These are phyloP conservation scores for Stercorarius parasiticus DNA, from an alignment of 2,113 vertebrate species.

Conservation along the genomic window DNA sequence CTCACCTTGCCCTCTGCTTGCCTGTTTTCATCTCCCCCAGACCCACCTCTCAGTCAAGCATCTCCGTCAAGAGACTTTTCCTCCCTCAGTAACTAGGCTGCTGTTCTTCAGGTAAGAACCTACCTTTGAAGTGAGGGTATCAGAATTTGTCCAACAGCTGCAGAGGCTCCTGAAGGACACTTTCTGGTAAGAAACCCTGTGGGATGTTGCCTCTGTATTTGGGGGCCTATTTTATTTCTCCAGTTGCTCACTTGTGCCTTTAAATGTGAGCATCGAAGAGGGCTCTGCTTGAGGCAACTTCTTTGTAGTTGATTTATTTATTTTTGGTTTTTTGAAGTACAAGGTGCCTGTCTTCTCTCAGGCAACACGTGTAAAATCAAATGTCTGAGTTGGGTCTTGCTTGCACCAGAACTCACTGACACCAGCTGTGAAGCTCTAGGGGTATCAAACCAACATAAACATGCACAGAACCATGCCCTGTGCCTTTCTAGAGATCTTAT, in stretches of 20 bases:
- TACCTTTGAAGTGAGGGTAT: not conserved
- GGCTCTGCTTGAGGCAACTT: not conserved
- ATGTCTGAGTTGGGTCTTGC: not conserved
- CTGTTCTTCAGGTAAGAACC: not conserved
- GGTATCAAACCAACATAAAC: not conserved
- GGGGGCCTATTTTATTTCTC: not conserved
- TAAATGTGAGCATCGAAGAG: not conserved
- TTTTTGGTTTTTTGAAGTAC: not conserved
- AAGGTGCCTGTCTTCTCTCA: not conserved
- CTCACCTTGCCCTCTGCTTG: not conserved
- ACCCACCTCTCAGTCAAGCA: not conserved
- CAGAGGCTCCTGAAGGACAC: not conserved
- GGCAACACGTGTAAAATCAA: not conserved
- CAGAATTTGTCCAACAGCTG: not conserved
- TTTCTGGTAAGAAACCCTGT: not conserved
- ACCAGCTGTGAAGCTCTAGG: not conserved
- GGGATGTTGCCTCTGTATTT: not conserved
- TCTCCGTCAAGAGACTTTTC: not conserved
- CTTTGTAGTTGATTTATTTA: conserved; percentile 5
- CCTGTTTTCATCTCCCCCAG: not conserved
- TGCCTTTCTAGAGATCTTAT: not conserved
- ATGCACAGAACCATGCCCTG: not conserved
- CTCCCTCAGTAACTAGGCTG: not conserved
- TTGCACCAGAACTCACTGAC: not conserved
- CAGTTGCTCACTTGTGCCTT: not conserved